Evolutionary conservation across 2,797 vertebrate genomes (phyloP), one percentile per base, ranked within the genome.

Genomic region (Agapornis canus): DNA sequence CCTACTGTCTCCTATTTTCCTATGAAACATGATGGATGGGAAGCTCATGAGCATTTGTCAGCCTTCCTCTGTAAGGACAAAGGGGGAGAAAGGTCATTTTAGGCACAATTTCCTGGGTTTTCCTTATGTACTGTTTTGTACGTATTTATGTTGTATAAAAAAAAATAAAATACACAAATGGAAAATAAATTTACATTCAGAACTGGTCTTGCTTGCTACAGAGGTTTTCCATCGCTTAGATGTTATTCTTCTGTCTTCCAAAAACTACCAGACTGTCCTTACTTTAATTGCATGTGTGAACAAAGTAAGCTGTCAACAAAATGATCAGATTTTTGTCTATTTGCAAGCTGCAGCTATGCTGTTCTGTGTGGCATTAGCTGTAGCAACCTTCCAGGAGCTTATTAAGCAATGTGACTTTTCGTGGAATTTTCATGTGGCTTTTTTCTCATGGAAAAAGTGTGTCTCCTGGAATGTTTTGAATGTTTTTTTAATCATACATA

Each of bases 41-140:
- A 90, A 86, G 8, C 70, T 94, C 57, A 32, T 69, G 80, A 78
- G 59, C 10, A 54, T 90, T 72, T 88, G 82, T 90, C 85, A 91
- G 52, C 57, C 51, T 61, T 91, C 54, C 65, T 88, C 49, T 81
- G 29, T 39, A 48, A 87, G 65, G 60, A 27, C 32, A 59, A 78
- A 77, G 13, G 10, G 19, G 32, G 57, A 13, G 77, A 73, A 82
- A 79, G 21, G 48, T 81, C 3, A 27, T 61, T 90, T 93, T 77
- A 80, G 13, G 23, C 68, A 86, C 49, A 26, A 49, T 92, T 84
- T 94, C 48, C 51, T 63, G 31, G 15, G 29, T 49, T 82, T 80
- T 87, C 39, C 45, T 47, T 39, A 54, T 35, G 7, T 56, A 45
- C 22, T 47, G 2, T 68, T 91, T 76, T 0, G 0, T 32, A 16